Evolutionary conservation across 2,888 invertebrate species (phyloP).

Genomic region (Xylocampa areola): DNA sequence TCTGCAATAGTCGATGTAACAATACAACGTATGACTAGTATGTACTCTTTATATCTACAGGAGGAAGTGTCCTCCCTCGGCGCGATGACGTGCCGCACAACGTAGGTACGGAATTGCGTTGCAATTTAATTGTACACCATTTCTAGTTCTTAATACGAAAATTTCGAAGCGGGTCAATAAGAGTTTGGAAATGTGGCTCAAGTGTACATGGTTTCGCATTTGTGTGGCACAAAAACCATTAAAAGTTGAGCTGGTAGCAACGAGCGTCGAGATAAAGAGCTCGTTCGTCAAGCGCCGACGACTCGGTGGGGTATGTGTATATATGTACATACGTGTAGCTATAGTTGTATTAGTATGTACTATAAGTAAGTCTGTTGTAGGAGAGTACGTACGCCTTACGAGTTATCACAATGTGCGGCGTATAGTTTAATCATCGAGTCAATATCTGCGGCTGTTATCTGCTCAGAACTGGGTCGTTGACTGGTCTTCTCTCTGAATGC

Average conservation of each 20-base stretch:
- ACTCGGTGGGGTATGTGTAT: constrained; percentile 40
- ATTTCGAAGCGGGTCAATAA: constrained; percentile 60
- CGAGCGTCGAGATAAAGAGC: constrained; percentile 58
- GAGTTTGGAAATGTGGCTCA: constrained; percentile 56
- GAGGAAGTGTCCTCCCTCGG: constrained; percentile 57
- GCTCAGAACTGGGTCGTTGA: constrained; percentile 75
- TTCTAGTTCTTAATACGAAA: constrained; percentile 52
- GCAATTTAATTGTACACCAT: constrained; percentile 47
- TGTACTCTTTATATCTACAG: constrained; percentile 26
- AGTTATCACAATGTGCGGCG: constrained; percentile 55
- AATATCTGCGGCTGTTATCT: constrained; percentile 73
- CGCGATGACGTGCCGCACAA: constrained; percentile 44
- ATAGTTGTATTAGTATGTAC: constrained; percentile 16
- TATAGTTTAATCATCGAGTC: constrained; percentile 68
- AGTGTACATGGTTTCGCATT: constrained; percentile 28
- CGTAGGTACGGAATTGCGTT: constrained; percentile 34
- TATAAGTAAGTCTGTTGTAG: constrained; percentile 37
- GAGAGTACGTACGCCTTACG: constrained; percentile 41
- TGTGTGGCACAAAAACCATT: constrained; percentile 31
- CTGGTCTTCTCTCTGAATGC: constrained; percentile 64
- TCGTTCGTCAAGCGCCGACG: constrained; percentile 56
- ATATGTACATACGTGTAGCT: constrained; percentile 16
- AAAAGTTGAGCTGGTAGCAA: constrained; percentile 50
- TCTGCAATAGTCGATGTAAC: constrained; percentile 5
- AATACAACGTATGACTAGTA: constrained; percentile 6